These are phyloP conservation scores for Tapirus indicus DNA, from an alignment of 2,797 vertebrate species.

Conservation along the genomic window DNA sequence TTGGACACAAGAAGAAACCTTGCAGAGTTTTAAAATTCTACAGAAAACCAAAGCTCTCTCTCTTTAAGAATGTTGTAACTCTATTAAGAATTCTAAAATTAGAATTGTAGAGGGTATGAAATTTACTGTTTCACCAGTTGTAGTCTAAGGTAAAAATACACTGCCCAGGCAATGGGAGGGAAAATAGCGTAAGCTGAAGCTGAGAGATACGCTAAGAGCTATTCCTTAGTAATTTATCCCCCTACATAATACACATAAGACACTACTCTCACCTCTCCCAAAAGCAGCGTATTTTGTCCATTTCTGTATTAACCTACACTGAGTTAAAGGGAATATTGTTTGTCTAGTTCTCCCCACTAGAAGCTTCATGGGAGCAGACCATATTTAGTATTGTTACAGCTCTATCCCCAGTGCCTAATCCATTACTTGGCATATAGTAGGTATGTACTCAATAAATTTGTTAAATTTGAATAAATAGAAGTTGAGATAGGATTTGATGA, in stretches of 20 bases:
- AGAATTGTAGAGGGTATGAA: slow-evolving; percentile 17
- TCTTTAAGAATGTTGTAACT: slow-evolving; percentile 40
- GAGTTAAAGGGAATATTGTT: not conserved
- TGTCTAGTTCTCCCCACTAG: not conserved
- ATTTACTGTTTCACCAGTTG: slow-evolving; percentile 4
- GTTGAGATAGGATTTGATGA: slow-evolving; percentile 20
- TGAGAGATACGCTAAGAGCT: not conserved
- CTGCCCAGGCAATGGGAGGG: not conserved
- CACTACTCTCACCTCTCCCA: slow-evolving; percentile 1
- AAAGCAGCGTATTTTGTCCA: not conserved
- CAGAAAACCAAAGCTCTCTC: not conserved
- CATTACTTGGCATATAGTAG: not conserved
- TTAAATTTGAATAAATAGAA: slow-evolving; percentile 18
- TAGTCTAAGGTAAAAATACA: not conserved
- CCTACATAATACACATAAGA: not conserved
- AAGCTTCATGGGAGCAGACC: not conserved
- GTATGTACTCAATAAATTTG: not conserved
- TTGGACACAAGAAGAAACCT: not conserved
- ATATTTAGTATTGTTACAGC: not conserved
- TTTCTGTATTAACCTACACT: not conserved
- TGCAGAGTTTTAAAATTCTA: not conserved
- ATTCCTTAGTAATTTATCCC: not conserved
- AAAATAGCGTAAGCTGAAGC: not conserved
- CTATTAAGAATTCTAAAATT: not conserved
- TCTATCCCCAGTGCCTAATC: not conserved